A percentile compares a stretch with the other conserved stretches of the same genome.
These are phyloP conservation scores for Tenebrio molitor DNA, from an alignment of 1,140 invertebrate species.

Conservation along the genomic window DNA sequence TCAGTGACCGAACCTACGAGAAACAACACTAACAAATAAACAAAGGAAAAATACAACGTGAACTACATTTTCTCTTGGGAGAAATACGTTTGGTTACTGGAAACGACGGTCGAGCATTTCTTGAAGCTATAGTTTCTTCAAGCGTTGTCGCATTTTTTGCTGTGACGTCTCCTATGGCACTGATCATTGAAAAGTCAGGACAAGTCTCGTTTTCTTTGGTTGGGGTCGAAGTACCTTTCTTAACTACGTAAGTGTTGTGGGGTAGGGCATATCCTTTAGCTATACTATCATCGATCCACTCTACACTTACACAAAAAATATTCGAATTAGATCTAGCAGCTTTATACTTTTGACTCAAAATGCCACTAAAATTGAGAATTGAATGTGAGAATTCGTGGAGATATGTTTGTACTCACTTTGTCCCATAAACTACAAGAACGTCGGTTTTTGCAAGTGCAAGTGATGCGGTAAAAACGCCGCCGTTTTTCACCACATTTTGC, in stretches of 20 bases:
- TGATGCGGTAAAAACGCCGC: conserved; percentile 73
- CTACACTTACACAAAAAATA: conserved; percentile 76
- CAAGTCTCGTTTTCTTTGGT: conserved; percentile 67
- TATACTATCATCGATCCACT: conserved; percentile 86
- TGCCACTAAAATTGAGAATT: conserved; percentile 64
- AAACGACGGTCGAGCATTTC: background rate
- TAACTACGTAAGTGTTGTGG: conserved; percentile 75
- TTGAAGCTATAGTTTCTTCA: conserved; percentile 16
- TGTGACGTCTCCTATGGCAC: conserved; percentile 53
- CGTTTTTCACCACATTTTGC: conserved; percentile 79
- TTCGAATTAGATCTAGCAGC: conserved; percentile 81
- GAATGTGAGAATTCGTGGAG: conserved; percentile 41
- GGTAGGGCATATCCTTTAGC: conserved; percentile 80
- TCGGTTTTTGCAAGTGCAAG: conserved; percentile 71
- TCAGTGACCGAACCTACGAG: background rate
- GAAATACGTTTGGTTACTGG: background rate
- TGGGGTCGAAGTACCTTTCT: conserved; percentile 71
- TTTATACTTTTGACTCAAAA: conserved; percentile 85
- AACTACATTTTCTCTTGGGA: conserved; percentile 10
- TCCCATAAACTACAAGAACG: conserved; percentile 67
- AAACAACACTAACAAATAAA: background rate
- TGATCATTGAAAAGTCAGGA: conserved; percentile 63
- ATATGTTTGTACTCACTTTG: conserved; percentile 71
- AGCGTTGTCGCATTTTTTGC: conserved; percentile 4
- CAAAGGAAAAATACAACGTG: background rate